Percentiles rank a stretch among this genome's conserved stretches.
Evolutionary conservation across 2,888 invertebrate genomes (phyloP).

Genomic region (Hypena proboscidalis): DNA sequence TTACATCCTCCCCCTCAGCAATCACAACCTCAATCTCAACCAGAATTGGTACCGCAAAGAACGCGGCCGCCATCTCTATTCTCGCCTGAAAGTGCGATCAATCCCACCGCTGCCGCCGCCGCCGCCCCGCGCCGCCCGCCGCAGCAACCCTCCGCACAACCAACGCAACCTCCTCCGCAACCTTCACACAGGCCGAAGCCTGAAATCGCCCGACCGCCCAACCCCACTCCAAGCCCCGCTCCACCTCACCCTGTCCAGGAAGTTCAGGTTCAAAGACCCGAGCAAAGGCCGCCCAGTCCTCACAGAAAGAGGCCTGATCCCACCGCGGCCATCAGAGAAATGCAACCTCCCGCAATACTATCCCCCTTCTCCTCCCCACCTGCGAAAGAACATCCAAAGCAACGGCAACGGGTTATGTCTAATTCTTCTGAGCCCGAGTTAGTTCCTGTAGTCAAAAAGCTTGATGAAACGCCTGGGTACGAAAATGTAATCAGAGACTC

Average conservation of each 20-base stretch:
- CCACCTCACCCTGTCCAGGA: slow-evolving; percentile 34
- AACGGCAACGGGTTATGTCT: slow-evolving; percentile 63
- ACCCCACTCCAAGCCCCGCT: slow-evolving; percentile 62
- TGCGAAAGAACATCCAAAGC: slow-evolving; percentile 61
- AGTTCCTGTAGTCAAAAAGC: slow-evolving; percentile 86
- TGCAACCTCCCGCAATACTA: slow-evolving; percentile 73
- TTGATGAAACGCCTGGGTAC: slow-evolving; percentile 87
- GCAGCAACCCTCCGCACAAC: slow-evolving; percentile 43
- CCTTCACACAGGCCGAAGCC: slow-evolving; percentile 43
- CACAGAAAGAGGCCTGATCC: slow-evolving; percentile 68
- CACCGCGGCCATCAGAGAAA: slow-evolving; percentile 65
- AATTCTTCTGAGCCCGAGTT: slow-evolving; percentile 86
- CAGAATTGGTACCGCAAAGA: slow-evolving; percentile 54
- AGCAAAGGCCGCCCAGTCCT: slow-evolving; percentile 60
- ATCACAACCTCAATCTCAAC: slow-evolving; percentile 38
- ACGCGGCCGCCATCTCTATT: slow-evolving; percentile 87
- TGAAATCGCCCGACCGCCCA: slow-evolving; percentile 27
- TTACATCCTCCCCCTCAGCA: slow-evolving; percentile 38
- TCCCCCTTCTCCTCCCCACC: slow-evolving; percentile 83
- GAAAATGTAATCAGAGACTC: slow-evolving; percentile 86
- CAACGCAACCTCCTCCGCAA: slow-evolving; percentile 46
- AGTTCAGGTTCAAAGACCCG: slow-evolving; percentile 46
- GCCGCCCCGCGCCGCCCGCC: slow-evolving; percentile 56
- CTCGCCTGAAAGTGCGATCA: slow-evolving; percentile 86
- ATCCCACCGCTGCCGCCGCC: slow-evolving; percentile 77